Evolutionary conservation across 2,888 invertebrate genomes (phyloP).

Genomic region (Rotaria macrura): DNA sequence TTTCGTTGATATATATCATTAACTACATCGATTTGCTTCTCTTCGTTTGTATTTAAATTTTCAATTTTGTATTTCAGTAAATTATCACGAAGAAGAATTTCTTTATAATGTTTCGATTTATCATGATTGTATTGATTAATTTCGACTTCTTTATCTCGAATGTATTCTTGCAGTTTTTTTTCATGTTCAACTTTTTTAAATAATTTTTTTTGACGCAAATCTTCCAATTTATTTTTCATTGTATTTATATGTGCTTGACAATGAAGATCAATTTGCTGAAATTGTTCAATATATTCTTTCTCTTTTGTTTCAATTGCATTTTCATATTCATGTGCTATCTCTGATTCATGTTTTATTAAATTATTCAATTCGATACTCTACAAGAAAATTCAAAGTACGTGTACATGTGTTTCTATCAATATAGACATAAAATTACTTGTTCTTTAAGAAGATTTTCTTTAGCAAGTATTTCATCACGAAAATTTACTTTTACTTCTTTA

Average conservation of each 20-base stretch:
- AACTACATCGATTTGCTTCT: neutral
- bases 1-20: neutral
- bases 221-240: neutral
- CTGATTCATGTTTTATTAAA: neutral
- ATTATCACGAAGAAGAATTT: neutral
- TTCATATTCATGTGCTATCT: neutral
- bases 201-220: neutral
- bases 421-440: neutral
- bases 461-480: neutral
- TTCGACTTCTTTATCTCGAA: neutral
- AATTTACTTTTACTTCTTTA: neutral
- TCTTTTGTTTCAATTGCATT: neutral
- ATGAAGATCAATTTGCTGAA: neutral
- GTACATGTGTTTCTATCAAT: neutral
- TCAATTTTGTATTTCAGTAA: neutral
- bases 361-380: no score
- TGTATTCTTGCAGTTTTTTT: neutral
- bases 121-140: neutral
- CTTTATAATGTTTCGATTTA: neutral
- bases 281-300: neutral
- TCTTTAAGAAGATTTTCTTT: neutral
- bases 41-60: neutral
- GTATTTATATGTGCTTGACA: neutral
- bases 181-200: neutral
- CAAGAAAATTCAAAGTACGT: no score